Base-by-base conservation (phyloP, 1,140 invertebrate genomes). In the Brachionus manjavacas region DNA sequence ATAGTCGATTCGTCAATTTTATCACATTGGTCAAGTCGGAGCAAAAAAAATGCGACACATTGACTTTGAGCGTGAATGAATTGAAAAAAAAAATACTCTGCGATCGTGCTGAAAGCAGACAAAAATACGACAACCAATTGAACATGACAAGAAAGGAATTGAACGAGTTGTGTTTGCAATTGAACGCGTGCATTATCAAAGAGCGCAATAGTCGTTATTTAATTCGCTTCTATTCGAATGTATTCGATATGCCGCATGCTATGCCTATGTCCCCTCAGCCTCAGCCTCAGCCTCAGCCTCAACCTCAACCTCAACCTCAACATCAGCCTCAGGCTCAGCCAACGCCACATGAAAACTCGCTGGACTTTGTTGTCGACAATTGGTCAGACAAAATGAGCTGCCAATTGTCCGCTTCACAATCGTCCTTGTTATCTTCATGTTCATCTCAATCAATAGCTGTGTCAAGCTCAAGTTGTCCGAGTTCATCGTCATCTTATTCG, bases 1-100 rank as follows among this genome's bases (percentile, higher is more conserved):
- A 76, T 49, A 76, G 25, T 31, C 72, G 72, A 23, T 76, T 76
- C 49, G 41, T 46, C 11, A 76, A 76, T 76, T 76, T 76, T 76
- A 28, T 76, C 0, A 49, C 12, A 31, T 49, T 76, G 23, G 72
- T 76, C 41, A 46, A 49, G 46, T 35, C 72, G 4, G 72, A 76
- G 25, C 41, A 43, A 12, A 25, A 49, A 25, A 43, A 49, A 49
- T 20, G 25, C 8, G n/a, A 46, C n/a, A n/a, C 23, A 25, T 35
- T 76, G n/a, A 25, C 41, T 25, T 28, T 52, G 11, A 9, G 41
- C 1, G 9, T 76, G n/a, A 25, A 25, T 4, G 20, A 46, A 12
- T 12, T 49, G 31, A 76, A 49, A 49, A 31, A 31, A 9, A 12
- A 76, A 49, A 6, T 76, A 11, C 14, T 76, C 28, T 2, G 3